Evolutionary conservation across 1,140 invertebrate genomes (phyloP), one percentile per base, ranked within the genome.

Genomic region (Pteromalus puparum): DNA sequence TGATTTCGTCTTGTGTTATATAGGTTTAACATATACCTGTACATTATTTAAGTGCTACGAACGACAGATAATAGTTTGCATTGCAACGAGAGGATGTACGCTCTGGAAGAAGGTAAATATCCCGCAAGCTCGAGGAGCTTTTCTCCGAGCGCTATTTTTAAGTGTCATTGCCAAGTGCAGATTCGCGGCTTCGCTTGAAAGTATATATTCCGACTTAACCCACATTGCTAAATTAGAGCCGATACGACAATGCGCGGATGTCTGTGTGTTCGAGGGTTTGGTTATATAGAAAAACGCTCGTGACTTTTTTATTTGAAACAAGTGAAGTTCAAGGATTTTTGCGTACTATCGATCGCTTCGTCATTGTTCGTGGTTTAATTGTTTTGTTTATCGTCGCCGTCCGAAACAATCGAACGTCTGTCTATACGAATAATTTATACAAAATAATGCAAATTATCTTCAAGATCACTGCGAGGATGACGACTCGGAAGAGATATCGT

Each of bases 401-500:
- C 15, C n/a, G 61, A 21, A 24, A 65, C 61, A 24, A 65, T 24
- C 13, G 61, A 18, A 65, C 18, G 61, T 65, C n/a, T 2, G 10
- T 13, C 13, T 1, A 61, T 2, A 13, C n/a, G 61, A 65, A 13
- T 24, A 24, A 21, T 18, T 12, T 5, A 24, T 13, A 68, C 13
- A 18, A 53, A 18, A 53, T 53, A 68, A 68, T 68, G 6, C 30
- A 2, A 28, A 28, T 68, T 1, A 24, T 24, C n/a, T 24, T 24
- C 24, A 68, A 86, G 86, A 86, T 26, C 48, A 75, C 48, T 85
- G 15, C 24, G 83, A 86, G 42, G 68, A 84, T 1, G 82, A 86
- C 0, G 80, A 87, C n/a, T 84, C 80, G 13, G 86, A 87, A 2
- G 89, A 90, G 72, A 89, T 90, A 12, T 89, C 87, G 13, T 87